Evolutionary conservation across 2,113 vertebrate genomes (phyloP), one percentile per base, ranked within the genome.

Genomic region (Erythrocercus mccallii): DNA sequence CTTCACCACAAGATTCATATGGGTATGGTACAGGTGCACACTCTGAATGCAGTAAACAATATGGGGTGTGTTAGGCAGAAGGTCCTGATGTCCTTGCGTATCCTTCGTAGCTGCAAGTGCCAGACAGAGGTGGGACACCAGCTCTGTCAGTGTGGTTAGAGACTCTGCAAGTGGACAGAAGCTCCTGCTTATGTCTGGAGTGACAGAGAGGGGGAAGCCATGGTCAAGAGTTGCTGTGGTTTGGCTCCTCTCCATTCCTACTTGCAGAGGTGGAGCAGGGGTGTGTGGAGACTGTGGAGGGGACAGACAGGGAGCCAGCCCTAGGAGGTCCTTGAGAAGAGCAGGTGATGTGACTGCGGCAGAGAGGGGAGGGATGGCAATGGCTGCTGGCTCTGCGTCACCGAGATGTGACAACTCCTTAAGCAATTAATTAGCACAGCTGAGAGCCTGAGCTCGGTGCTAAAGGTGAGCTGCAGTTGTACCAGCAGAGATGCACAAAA

Each of bases 361-460:
- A 92, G 77, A 2, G 30, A 78, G 89, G 44, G 69, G 45, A 93
- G 82, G 53, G 92, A 77, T 68, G 71, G 48, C 86, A 68, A 42
- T 65, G 88, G 83, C 93, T 65, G 45, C 91, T 84, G 57, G 23
- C 66, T 87, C 94, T 94, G 70, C 78, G 20, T 95, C 95, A 93
- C 53, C n/a, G 10, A 27, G 81, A 86, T 1, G 84, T 33, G 88
- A 97, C 96, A 97, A 81, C 88, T 95, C 85, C 92, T 97, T 95
- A 65, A 95, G 95, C 81, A 97, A 76, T 96, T 97, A 94, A 96
- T 98, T 97, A 97, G 93, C 4, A 1, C 69, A 94, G 91, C 95
- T 42, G 95, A 86, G 94, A 96, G 94, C 77, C 97, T 72, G 61
- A 72, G 61, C 95, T 88, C 56, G 3, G 72, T 80, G 88, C 92